A percentile compares a stretch with the other conserved stretches of the same genome.
phyloP scores from a whole-genome alignment of 2,113 vertebrate genomes.

The Tamias sibiricus region DNA sequence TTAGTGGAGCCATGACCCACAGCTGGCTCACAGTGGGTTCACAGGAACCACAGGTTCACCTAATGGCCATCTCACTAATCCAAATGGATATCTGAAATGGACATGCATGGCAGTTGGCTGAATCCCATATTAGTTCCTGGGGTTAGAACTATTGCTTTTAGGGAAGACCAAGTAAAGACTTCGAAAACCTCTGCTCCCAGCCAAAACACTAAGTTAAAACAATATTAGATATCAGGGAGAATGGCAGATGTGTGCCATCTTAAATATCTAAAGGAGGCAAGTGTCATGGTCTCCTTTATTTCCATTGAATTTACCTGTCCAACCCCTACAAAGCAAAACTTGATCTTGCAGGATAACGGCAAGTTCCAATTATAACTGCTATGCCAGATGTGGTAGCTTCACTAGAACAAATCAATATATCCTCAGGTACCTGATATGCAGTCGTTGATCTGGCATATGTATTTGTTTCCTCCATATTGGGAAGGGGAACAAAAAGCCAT shows the following conservation, averaged over 20 bases:
- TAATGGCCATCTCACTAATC: neutral
- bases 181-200: neutral
- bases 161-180: neutral
- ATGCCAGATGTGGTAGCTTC: neutral
- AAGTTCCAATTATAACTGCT: neutral
- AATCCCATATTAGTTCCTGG: neutral
- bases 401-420: neutral
- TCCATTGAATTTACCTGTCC: neutral
- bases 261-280: slow-evolving; percentile 7
- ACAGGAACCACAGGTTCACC: neutral
- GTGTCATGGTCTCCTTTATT: neutral
- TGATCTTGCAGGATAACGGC: neutral
- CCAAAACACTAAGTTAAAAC: neutral
- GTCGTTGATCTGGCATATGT: neutral
- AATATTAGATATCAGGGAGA: neutral
- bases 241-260: neutral
- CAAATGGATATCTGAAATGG: neutral
- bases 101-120: neutral
- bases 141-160: neutral
- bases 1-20: neutral
- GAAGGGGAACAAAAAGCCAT: neutral
- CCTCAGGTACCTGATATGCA: neutral
- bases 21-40: neutral
- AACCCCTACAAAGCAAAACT: neutral
- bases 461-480: slow-evolving; percentile 35